phyloP scores from a whole-genome alignment of 2,888 invertebrate species.

The Crematogaster levior region DNA sequence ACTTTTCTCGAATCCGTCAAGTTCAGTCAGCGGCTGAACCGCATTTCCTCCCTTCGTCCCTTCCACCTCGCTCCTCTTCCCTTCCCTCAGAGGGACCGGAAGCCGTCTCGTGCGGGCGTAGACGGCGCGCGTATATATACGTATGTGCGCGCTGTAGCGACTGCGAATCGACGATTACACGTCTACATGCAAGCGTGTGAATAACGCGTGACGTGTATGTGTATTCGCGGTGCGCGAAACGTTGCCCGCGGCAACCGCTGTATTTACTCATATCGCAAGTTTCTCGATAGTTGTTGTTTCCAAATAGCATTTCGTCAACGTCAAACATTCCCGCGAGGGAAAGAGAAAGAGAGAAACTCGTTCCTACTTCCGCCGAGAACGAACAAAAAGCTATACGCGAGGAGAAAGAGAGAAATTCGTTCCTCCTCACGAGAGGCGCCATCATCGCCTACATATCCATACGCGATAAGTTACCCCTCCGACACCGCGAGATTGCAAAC shows the following conservation, averaged over 20 bases:
- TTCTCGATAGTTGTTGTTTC: conserved; percentile 78
- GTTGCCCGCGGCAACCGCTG: conserved; percentile 73
- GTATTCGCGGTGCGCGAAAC: conserved; percentile 61
- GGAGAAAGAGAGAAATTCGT: conserved; percentile 68
- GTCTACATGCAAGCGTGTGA: conserved; percentile 45
- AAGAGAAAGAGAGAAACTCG: conserved; percentile 1
- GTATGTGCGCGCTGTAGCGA: conserved; percentile 35
- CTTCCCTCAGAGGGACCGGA: conserved; percentile 60
- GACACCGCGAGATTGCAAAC: conserved; percentile 52
- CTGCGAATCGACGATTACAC: conserved; percentile 56
- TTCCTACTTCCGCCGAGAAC: conserved; percentile 3
- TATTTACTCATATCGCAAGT: conserved; percentile 77
- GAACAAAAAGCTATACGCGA: conserved; percentile 63
- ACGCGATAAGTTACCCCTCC: conserved; percentile 61
- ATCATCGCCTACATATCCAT: conserved; percentile 47
- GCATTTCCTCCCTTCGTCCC: conserved; percentile 72
- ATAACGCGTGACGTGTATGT: conserved; percentile 41
- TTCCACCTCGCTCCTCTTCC: conserved; percentile 62
- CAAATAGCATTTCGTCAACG: conserved; percentile 79
- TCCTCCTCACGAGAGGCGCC: conserved; percentile 67
- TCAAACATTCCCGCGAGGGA: conserved; percentile 70
- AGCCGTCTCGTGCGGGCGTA: conserved; percentile 55
- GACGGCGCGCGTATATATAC: conserved; percentile 10
- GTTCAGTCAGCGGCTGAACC: conserved; percentile 77
- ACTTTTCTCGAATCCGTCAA: conserved; percentile 80